These are phyloP conservation scores for Leucophenga varia DNA, from an alignment of 1,140 invertebrate genomes.

Conservation along the genomic window DNA sequence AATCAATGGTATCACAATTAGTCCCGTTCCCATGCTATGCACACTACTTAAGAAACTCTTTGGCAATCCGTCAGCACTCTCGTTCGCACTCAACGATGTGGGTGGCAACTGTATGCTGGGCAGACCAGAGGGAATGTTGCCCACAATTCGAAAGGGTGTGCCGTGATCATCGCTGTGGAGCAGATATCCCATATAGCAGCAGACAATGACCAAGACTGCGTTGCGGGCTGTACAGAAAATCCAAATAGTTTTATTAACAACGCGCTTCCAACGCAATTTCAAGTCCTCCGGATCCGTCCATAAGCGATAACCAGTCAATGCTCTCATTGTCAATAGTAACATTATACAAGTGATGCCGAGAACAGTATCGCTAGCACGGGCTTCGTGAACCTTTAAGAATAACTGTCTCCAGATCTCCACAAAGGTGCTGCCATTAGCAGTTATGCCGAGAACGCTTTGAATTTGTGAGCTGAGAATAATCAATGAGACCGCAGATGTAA, in stretches of 20 bases:
- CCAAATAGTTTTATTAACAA: constrained; percentile 64
- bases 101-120: constrained; percentile 66
- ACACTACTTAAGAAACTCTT: constrained; percentile 68
- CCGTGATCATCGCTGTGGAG: constrained; percentile 48
- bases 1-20: constrained; percentile 79
- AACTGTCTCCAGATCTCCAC: constrained; percentile 72
- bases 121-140: constrained; percentile 70
- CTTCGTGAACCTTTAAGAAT: constrained; percentile 63
- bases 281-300: too few species aligned
- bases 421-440: constrained; percentile 72
- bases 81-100: constrained; percentile 63
- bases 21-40: constrained; percentile 70
- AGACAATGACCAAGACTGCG: constrained; percentile 73
- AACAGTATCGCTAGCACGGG: constrained; percentile 67
- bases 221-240: constrained; percentile 72
- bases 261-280: constrained; percentile 58
- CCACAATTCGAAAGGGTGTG: constrained; percentile 56
- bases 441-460: constrained; percentile 81
- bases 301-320: too few species aligned
- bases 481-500: constrained; percentile 89
- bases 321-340: too few species aligned
- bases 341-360: constrained; percentile 75
- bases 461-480: constrained; percentile 88
- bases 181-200: constrained; percentile 64
- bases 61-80: constrained; percentile 24